phyloP scores from a whole-genome alignment of 1,140 invertebrate genomes.

The Antheraea mylitta region DNA sequence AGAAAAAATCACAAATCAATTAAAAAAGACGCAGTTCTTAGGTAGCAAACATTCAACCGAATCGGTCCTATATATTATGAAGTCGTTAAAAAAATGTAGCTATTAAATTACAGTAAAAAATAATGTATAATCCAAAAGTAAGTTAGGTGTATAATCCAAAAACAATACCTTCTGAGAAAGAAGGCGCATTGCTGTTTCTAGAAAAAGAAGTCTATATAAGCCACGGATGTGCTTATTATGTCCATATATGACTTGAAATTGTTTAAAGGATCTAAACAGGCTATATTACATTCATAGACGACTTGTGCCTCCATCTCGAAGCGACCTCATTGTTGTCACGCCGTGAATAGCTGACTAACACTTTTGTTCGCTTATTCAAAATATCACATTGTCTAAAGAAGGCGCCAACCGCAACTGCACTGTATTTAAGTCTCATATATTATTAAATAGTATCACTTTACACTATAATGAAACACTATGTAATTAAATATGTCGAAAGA shows the following conservation, averaged over 20 bases:
- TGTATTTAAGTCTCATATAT: slow-evolving; percentile 13
- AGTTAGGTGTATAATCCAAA: background rate
- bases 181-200: no score
- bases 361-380: slow-evolving; percentile 40
- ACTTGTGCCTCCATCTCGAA: slow-evolving; percentile 24
- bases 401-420: slow-evolving; percentile 19
- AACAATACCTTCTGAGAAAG: background rate
- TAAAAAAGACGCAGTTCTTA: no score
- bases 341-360: slow-evolving; percentile 35
- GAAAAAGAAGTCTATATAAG: background rate
- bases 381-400: slow-evolving; percentile 39
- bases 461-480: slow-evolving; percentile 2
- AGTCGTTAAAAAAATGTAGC: no score
- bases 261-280: slow-evolving; percentile 4
- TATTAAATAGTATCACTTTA: slow-evolving; percentile 4
- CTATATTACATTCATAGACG: slow-evolving; percentile 23
- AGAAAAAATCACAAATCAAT: no score
- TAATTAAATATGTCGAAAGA: slow-evolving; percentile 4
- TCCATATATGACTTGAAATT: background rate
- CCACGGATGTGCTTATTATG: background rate
- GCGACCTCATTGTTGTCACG: slow-evolving; percentile 32
- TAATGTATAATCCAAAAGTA: no score
- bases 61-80: no score
- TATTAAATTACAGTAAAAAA: no score
- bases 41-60: no score